A percentile compares a stretch with the other conserved stretches of the same genome.
phyloP scores from a whole-genome alignment of 2,113 vertebrate genomes.

The Eubucco bourcierii region DNA sequence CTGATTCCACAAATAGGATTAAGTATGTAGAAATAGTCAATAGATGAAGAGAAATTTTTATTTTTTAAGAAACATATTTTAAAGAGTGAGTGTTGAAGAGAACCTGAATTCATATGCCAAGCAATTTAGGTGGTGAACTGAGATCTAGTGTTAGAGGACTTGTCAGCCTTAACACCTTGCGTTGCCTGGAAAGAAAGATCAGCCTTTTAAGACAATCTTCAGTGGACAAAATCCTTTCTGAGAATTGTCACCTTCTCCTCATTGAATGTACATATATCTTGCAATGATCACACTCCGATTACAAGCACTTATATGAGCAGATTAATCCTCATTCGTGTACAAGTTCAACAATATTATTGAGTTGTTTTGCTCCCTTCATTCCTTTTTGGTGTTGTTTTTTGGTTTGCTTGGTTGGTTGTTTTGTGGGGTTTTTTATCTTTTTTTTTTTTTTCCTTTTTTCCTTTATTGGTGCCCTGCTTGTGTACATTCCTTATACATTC shows the following conservation, averaged over 20 bases:
- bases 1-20: background rate
- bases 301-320: background rate
- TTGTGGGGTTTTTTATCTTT: too few relatives aligned
- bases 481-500: background rate
- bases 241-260: background rate
- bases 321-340: background rate
- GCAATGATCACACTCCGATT: background rate
- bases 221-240: background rate
- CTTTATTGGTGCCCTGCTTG: background rate
- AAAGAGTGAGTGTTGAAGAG: background rate
- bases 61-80: background rate
- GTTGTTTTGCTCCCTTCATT: background rate
- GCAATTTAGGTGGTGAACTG: background rate
- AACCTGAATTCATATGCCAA: background rate
- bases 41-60: background rate
- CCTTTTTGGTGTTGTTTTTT: background rate
- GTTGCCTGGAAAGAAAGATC: background rate
- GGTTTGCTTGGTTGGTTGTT: too few relatives aligned
- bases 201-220: background rate
- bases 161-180: background rate
- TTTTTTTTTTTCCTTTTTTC: background rate
- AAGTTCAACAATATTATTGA: background rate
- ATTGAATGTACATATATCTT: background rate
- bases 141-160: background rate
- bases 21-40: background rate